These are phyloP conservation scores for Rhynchophorus ferrugineus DNA, from an alignment of 1,140 invertebrate genomes.

Conservation along the genomic window DNA sequence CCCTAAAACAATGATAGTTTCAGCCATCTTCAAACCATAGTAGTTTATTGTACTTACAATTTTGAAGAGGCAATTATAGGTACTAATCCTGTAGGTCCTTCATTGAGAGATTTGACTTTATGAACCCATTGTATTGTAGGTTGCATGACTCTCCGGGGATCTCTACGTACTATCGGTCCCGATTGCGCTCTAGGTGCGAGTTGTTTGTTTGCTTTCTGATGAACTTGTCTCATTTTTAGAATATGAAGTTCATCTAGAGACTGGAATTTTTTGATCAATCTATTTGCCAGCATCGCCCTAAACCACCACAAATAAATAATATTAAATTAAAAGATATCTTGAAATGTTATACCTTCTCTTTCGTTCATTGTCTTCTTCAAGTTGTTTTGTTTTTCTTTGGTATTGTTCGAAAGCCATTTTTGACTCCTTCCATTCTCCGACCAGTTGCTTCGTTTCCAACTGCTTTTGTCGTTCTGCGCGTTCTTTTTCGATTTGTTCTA, in stretches of 20 bases:
- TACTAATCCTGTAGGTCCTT: constrained; percentile 2
- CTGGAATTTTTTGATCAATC: constrained; percentile 34
- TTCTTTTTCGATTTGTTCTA: constrained; percentile 12
- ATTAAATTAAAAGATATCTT: too few species aligned
- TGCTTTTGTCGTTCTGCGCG: constrained; percentile 7
- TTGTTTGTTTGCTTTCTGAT: constrained; percentile 11
- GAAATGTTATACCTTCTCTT: constrained; percentile 6
- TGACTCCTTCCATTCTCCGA: constrained; percentile 12
- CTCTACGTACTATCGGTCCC: constrained; percentile 22
- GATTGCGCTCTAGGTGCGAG: constrained; percentile 19
- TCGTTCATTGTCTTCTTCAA: constrained; percentile 14
- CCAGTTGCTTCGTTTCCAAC: constrained; percentile 9
- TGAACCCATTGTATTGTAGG: constrained; percentile 35
- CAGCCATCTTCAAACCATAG: neutral
- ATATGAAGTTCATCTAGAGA: constrained; percentile 32
- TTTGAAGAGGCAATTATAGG: constrained; percentile 23
- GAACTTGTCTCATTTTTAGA: constrained; percentile 24
- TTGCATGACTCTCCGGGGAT: constrained; percentile 32
- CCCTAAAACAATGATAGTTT: constrained; percentile 18
- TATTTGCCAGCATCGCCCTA: constrained; percentile 31
- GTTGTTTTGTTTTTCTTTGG: constrained; percentile 6
- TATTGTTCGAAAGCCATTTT: constrained; percentile 10
- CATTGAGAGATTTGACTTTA: constrained; percentile 19
- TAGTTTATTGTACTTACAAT: constrained; percentile 23
- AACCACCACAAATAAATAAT: too few species aligned